phyloP scores from a whole-genome alignment of 2,797 vertebrate species.

The Synaphobranchus kaupii region DNA sequence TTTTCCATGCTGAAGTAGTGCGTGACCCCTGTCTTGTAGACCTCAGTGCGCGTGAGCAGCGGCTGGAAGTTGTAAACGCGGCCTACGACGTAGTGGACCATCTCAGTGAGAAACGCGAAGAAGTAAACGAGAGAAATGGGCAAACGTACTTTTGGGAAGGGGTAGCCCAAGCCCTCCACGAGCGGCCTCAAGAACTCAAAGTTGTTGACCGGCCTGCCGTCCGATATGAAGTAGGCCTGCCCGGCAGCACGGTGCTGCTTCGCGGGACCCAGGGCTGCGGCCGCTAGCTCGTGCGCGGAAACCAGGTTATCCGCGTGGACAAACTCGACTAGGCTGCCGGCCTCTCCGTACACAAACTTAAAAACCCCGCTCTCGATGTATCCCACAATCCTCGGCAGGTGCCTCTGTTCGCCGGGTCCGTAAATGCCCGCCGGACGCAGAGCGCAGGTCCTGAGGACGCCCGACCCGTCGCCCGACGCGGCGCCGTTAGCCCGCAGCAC shows the following conservation, averaged over 20 bases:
- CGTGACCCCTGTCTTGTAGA: conserved; percentile 92
- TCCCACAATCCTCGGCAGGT: conserved; percentile 87
- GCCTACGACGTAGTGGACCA: conserved; percentile 76
- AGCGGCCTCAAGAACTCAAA: conserved; percentile 94
- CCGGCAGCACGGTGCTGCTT: conserved; percentile 78
- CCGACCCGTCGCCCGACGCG: conserved; percentile 54
- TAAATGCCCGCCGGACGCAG: conserved; percentile 93
- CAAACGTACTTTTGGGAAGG: conserved; percentile 80
- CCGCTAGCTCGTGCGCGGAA: conserved; percentile 84
- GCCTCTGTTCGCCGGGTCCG: conserved; percentile 90
- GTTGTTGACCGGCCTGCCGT: conserved; percentile 89
- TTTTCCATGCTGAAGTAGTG: conserved; percentile 93
- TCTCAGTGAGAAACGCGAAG: conserved; percentile 87
- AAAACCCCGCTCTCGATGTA: conserved; percentile 90
- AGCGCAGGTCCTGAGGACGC: conserved; percentile 81
- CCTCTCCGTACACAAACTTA: conserved; percentile 84
- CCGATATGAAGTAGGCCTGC: conserved; percentile 94
- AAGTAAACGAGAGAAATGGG: conserved; percentile 83
- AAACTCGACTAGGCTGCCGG: conserved; percentile 87
- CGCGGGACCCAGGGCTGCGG: conserved; percentile 72
- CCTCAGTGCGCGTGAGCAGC: conserved; percentile 89
- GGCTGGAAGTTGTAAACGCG: conserved; percentile 90
- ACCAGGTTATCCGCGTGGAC: conserved; percentile 93
- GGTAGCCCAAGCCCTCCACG: conserved; percentile 89
- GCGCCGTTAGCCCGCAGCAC: conserved; percentile 82